Base-by-base conservation (phyloP, 2,888 invertebrate species). In the Hirudinaria manillensis region DNA sequence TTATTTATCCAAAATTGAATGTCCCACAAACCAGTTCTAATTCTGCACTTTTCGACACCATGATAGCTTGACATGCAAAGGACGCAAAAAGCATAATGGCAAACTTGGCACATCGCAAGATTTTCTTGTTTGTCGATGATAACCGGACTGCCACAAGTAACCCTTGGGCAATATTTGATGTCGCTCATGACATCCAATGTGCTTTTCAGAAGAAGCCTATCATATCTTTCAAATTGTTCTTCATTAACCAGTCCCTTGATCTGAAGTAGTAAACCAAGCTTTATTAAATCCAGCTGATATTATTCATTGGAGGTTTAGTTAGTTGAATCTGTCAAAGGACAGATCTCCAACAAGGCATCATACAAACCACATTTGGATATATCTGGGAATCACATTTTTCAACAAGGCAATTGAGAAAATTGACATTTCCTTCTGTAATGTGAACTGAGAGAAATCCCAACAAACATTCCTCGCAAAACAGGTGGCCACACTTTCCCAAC, bases 391-490 rank as follows among this genome's bases (percentile, higher is more conserved):
- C 83, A 81, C 89, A 89, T 73, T 88, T 86, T 27, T 87, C 86
- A 76, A 87, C 86, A 0, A 89, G 89, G 80, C 89, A 89, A 66
- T 79, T 81, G 76, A 86, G 77, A 10, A 79, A 79, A 68, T 81
- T 80, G 10, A 86, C 84, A 77, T 81, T 82, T 4, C 89, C 89
- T 24, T 89, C 89, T n/a, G 83, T 84, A 51, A 90, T 89, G 81
- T 87, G 87, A 10, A 88, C 85, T 77, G 85, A 86, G 78, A 89
- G 87, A 80, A 88, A 89, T 3, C 83, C 83, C n/a, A 80, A 81
- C 79, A 89, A 86, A 81, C 90, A 90, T 7, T 87, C 86, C 75
- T 86, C 87, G 81, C 90, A 90, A 82, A 88, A 89, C 16, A 88
- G 86, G 81, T 90, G 90, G 27, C 83, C 81, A 82, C 90, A 90